These are phyloP conservation scores for Siniperca scherzeri DNA, from an alignment of 2,797 vertebrate species.

Conservation along the genomic window DNA sequence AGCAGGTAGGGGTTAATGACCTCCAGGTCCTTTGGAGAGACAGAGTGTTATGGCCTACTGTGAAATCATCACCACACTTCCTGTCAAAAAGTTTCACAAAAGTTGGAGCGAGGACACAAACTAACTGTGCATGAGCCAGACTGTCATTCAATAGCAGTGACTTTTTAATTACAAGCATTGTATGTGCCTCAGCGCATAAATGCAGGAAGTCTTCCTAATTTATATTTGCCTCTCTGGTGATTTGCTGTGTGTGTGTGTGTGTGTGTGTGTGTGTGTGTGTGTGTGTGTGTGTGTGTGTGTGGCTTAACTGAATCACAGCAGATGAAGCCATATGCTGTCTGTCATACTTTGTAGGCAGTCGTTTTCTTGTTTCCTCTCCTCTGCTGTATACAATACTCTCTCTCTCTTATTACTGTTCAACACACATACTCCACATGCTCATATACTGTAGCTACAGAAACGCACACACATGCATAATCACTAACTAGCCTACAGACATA, in stretches of 20 bases:
- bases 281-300: slow-evolving; percentile 9
- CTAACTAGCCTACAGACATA: slow-evolving; percentile 65
- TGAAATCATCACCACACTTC: slow-evolving; percentile 70
- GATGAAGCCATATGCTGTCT: slow-evolving; percentile 82
- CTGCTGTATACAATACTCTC: slow-evolving; percentile 62
- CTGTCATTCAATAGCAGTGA: slow-evolving; percentile 62
- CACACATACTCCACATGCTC: slow-evolving; percentile 54
- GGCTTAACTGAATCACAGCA: slow-evolving; percentile 72
- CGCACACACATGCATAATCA: slow-evolving; percentile 46
- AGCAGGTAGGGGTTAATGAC: slow-evolving; percentile 84
- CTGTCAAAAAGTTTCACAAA: slow-evolving; percentile 76
- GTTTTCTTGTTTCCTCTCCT: slow-evolving; percentile 72
- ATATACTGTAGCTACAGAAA: slow-evolving; percentile 63
- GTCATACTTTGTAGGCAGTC: slow-evolving; percentile 63
- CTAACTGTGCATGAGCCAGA: slow-evolving; percentile 35
- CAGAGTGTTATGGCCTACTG: slow-evolving; percentile 68
- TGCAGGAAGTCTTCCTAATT: slow-evolving; percentile 71
- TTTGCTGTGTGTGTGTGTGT: slow-evolving; percentile 39
- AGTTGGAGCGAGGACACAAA: slow-evolving; percentile 60
- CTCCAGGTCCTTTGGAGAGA: slow-evolving; percentile 76
- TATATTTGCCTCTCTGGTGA: slow-evolving; percentile 57
- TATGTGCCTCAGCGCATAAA: slow-evolving; percentile 69
- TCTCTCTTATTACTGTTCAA: slow-evolving; percentile 70
- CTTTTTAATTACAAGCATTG: slow-evolving; percentile 74
- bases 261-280: slow-evolving; percentile 16